Percentiles rank a stretch among this genome's conserved stretches.
Conservation (phyloP, 1,140 invertebrate species). For the Hylyphantes graminicola region DNA sequence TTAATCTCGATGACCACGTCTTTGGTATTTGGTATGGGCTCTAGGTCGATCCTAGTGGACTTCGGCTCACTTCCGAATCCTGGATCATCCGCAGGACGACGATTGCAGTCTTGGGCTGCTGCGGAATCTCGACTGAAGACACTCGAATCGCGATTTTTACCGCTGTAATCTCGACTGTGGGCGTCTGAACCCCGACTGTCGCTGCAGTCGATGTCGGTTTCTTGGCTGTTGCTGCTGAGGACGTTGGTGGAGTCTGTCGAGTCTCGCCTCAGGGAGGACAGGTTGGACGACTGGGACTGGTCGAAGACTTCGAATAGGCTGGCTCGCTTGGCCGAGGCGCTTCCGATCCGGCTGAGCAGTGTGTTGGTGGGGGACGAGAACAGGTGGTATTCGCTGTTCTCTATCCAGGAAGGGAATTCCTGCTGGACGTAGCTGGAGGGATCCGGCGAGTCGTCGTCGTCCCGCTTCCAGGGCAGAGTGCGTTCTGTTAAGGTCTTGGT, state of each 20-base stretch:
- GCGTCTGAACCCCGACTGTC: background rate
- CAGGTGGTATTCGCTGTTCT: conserved; percentile 84
- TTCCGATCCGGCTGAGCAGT: conserved; percentile 75
- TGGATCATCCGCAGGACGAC: background rate
- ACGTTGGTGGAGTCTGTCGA: background rate
- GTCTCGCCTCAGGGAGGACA: background rate
- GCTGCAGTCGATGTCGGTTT: background rate
- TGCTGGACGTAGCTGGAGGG: conserved; percentile 72
- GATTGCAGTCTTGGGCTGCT: background rate
- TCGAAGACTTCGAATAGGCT: conserved; percentile 42
- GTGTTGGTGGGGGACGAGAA: conserved; percentile 91
- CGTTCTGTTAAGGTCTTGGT: conserved; percentile 80
- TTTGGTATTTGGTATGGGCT: conserved; percentile 7
- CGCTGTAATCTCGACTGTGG: too few species aligned
- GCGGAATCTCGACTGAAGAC: too few species aligned
- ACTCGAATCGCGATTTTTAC: too few species aligned
- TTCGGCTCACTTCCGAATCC: background rate
- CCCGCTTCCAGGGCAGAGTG: conserved; percentile 88
- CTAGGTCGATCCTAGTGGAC: conserved; percentile 14
- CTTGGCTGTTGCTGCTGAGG: background rate
- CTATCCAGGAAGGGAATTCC: conserved; percentile 91
- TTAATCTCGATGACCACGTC: conserved; percentile 51
- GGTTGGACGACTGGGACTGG: background rate
- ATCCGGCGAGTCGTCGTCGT: conserved; percentile 6
- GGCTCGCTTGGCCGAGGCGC: conserved; percentile 9